Evolutionary conservation across 1,140 invertebrate species (phyloP).

Genomic region (Notospermus geniculatus): DNA sequence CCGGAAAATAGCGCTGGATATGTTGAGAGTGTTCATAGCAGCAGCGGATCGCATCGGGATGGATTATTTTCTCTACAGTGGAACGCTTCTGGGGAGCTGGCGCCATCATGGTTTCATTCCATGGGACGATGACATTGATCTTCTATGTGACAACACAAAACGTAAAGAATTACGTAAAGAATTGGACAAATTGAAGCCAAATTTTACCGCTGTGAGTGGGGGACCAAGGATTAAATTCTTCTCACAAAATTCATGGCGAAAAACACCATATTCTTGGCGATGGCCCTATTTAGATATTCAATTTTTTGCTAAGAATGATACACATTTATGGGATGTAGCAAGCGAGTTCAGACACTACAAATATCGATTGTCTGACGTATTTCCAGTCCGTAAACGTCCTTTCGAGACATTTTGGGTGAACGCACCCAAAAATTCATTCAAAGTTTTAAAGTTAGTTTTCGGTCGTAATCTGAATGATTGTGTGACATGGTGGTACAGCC

Average conservation of each 20-base stretch:
- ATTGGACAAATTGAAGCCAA: no score
- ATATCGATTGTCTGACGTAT: constrained; percentile 16
- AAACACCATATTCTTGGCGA: constrained; percentile 4
- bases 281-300: constrained; percentile 32
- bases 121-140: constrained; percentile 30
- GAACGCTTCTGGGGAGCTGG: constrained; percentile 23
- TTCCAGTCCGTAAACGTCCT: constrained; percentile 16
- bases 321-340: constrained; percentile 22
- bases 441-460: background rate
- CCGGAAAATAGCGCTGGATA: no score
- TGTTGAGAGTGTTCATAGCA: no score
- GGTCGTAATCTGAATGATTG: background rate
- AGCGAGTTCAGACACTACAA: constrained; percentile 10
- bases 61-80: constrained; percentile 19
- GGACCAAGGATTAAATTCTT: no score
- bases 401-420: constrained; percentile 17
- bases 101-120: constrained; percentile 27
- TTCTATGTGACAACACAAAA: constrained; percentile 5
- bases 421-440: constrained; percentile 11
- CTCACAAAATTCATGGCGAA: no score
- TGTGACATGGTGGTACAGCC: constrained; percentile 16
- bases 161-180: no score
- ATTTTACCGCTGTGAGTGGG: no score
- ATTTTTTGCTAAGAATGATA: constrained; percentile 24
- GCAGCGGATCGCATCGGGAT: no score